Percentiles rank a stretch among this genome's conserved stretches.
Evolutionary conservation across 2,888 invertebrate genomes (phyloP).

Genomic region (Cremastobaeus sp.): DNA sequence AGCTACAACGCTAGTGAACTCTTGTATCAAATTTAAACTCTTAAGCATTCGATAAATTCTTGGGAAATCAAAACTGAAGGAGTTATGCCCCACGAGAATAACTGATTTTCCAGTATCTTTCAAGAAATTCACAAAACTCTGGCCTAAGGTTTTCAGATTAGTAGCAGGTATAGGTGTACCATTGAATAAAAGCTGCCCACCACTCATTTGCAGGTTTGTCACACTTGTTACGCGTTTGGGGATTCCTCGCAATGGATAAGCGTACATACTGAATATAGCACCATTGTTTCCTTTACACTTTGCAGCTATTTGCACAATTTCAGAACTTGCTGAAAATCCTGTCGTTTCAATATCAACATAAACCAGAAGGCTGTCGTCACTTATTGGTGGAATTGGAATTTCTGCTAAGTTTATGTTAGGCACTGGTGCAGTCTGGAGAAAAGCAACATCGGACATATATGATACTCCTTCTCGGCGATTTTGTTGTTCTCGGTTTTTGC

Average conservation of each 20-base stretch:
- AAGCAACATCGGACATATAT: conserved; percentile 1
- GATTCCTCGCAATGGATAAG: conserved; percentile 26
- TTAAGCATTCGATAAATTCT: conserved; percentile 18
- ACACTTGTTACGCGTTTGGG: conserved; percentile 7
- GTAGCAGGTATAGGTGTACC: conserved; percentile 6
- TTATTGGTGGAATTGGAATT: neutral
- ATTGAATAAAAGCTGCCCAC: conserved; percentile 27
- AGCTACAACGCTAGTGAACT: conserved; percentile 14
- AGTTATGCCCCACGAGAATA: conserved; percentile 37
- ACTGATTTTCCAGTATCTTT: conserved; percentile 10
- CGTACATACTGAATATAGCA: conserved; percentile 1
- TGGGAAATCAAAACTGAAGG: conserved; percentile 31
- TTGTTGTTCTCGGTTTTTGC: neutral
- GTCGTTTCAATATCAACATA: conserved; percentile 36
- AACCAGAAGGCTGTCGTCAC: neutral
- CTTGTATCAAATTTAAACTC: neutral
- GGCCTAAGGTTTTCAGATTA: neutral
- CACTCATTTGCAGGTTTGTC: conserved; percentile 24
- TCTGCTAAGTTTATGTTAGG: no score
- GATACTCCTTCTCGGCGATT: neutral
- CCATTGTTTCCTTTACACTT: conserved; percentile 9
- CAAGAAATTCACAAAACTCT: conserved; percentile 25
- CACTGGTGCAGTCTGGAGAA: no score
- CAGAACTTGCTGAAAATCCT: conserved; percentile 18
- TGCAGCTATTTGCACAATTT: conserved; percentile 39